Base-by-base conservation (phyloP, 2,113 vertebrate species). In the Addax nasomaculatus region DNA sequence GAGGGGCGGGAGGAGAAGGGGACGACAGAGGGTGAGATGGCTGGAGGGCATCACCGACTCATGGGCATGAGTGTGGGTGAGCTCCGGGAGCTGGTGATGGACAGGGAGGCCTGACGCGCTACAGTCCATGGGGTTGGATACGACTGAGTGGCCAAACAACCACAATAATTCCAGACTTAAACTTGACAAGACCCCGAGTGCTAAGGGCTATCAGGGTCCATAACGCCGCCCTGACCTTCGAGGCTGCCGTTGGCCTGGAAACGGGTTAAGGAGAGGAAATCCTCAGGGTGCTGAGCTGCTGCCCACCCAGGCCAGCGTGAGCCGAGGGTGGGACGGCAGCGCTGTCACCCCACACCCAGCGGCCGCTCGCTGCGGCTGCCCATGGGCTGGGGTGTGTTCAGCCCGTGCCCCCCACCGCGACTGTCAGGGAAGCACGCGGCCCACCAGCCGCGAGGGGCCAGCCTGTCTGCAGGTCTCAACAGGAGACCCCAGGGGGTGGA, bases 371-470 rank as follows among this genome's bases (percentile, higher is more conserved):
- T 7, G 21, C 23, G 29, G 30, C 25, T 25, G 17, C 30, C 7
- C 7, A 8, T 5, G 10, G 73, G 83, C 25, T 13, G 3, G 9
- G 51, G 47, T 45, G 49, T 2, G 3, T 14, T 7, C 2, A 2
- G 23, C 60, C 43, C 0, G 9, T 14, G 33, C 43, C 64, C 29
- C 64, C 10, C 64, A 21, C 5, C 9, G 0, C 0, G 64, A 36
- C 5, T 5, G 10, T 0, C 67, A 6, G n/a, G 64, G 33, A 70
- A 39, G 70, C 70, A 14, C 1, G 11, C 1, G 2, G 23, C 70
- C 5, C 21, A 0, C 67, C 67, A 14, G 23, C 39, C 6, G 0
- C 0, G 4, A 57, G 78, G 23, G 33, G 25, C 15, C 12, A 39
- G 62, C 47, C 25, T 55, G 10, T 76, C 36, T 58, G 30, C 36